Evolutionary conservation across 2,113 vertebrate species (phyloP).

Genomic region (Hippopotamus amphibius): DNA sequence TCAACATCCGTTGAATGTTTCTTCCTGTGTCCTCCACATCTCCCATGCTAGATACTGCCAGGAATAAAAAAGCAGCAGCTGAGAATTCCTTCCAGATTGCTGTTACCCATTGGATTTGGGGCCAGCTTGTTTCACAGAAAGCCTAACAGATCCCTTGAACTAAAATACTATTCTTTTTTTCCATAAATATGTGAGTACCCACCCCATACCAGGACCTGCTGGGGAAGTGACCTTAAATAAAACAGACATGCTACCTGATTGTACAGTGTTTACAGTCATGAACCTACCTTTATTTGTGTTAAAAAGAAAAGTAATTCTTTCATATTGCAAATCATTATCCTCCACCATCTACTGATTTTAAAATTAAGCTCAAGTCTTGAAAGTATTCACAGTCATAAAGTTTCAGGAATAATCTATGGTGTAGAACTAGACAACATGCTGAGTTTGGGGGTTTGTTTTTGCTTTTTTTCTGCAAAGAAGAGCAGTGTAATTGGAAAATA

Average conservation of each 20-base stretch:
- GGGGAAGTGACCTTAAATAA: not conserved
- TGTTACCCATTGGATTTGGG: not conserved
- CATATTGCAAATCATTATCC: not conserved
- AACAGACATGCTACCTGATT: not conserved
- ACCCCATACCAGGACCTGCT: not conserved
- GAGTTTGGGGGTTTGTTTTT: not conserved
- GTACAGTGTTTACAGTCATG: not conserved
- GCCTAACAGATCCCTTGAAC: not conserved
- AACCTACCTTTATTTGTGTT: not conserved
- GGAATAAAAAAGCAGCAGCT: not conserved
- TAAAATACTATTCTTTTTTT: conserved; percentile 31
- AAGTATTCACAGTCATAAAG: not conserved
- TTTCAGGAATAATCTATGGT: not conserved
- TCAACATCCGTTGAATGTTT: not conserved
- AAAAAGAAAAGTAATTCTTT: conserved; percentile 3
- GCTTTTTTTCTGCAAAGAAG: not conserved
- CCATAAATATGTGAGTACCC: not conserved
- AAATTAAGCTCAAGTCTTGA: not conserved
- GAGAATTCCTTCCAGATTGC: not conserved
- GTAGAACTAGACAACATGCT: not conserved
- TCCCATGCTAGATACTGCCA: not conserved
- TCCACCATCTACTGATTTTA: not conserved
- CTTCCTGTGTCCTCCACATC: too few relatives aligned
- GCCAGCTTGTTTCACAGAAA: not conserved
- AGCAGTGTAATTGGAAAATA: not conserved